These are phyloP conservation scores for Eilema griseolum DNA, from an alignment of 2,888 invertebrate species.

Conservation along the genomic window DNA sequence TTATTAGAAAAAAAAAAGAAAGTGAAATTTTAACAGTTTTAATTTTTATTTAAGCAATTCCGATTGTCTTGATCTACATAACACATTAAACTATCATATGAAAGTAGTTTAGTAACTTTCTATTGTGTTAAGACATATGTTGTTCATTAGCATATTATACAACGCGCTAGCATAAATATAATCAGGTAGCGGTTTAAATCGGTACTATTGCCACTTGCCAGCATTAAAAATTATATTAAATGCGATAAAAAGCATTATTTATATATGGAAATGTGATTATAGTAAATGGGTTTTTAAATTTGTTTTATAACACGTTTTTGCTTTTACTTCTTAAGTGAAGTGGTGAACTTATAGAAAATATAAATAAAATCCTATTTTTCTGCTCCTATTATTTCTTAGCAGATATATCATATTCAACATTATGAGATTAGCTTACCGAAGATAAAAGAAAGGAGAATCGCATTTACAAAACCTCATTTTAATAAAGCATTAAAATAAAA, in stretches of 20 bases:
- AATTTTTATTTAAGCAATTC: conserved; percentile 22
- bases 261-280: neutral
- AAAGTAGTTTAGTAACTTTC: conserved; percentile 35
- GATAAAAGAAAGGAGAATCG: too few relatives aligned
- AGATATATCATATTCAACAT: too few relatives aligned
- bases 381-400: neutral
- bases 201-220: conserved; percentile 4
- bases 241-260: neutral
- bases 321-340: neutral
- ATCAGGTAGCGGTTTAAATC: conserved; percentile 9
- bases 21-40: conserved; percentile 11
- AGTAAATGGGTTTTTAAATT: conserved; percentile 9
- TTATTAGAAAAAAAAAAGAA: conserved; percentile 16
- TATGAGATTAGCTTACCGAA: too few relatives aligned
- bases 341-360: neutral
- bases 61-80: conserved; percentile 27
- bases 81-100: conserved; percentile 22
- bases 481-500: too few relatives aligned
- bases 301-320: neutral
- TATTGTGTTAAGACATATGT: conserved; percentile 29
- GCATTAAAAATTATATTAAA: neutral
- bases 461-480: too few relatives aligned
- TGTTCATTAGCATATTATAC: conserved; percentile 27
- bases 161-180: conserved; percentile 20
- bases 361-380: neutral